Base-by-base conservation (phyloP, 2,113 vertebrate species). In the Eclectus roratus region DNA sequence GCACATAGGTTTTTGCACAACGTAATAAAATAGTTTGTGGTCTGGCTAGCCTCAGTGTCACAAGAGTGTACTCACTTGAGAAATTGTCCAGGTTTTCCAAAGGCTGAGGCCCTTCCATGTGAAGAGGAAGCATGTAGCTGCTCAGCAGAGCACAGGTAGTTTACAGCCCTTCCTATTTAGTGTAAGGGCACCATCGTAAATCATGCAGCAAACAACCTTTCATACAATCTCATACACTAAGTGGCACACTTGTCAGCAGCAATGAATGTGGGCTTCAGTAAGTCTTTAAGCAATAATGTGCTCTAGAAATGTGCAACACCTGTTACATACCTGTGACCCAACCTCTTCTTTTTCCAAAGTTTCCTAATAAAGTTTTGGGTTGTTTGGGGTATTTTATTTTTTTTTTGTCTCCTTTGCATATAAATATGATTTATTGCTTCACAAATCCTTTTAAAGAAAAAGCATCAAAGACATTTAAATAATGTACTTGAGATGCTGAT, bases 11-110 rank as follows among this genome's bases (percentile, higher is more conserved):
- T 94, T 96, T 95, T 97, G 89, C 92, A 91, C 89, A 94, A 82
- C 83, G 60, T 97, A 92, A 93, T 97, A 89, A 96, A 96, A 82
- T 94, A 84, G 88, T 96, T 94, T 94, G 82, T 94, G 95, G 94
- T 95, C 94, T 97, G 92, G 88, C 91, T 88, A 96, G 91, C 78
- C 39, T 97, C 94, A 96, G 90, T 94, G 88, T 97, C 95, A 95
- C 31, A 91, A 87, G 88, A 68, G n/a, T 17, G 61, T 94, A 60
- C 78, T 92, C 86, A 91, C 47, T 91, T 83, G 56, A 95, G 94
- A 95, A 91, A 93, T 64, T 71, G 94, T 92, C 60, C 93, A 74
- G 79, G 85, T 93, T 93, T 90, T 97, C 88, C 49, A 96, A 95
- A 95, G 90, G 33, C 91, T 81, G 86, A 96, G 89, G 94, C 61